Evolutionary conservation across 1,140 invertebrate species (phyloP).

Genomic region (Dreissena rostriformis): DNA sequence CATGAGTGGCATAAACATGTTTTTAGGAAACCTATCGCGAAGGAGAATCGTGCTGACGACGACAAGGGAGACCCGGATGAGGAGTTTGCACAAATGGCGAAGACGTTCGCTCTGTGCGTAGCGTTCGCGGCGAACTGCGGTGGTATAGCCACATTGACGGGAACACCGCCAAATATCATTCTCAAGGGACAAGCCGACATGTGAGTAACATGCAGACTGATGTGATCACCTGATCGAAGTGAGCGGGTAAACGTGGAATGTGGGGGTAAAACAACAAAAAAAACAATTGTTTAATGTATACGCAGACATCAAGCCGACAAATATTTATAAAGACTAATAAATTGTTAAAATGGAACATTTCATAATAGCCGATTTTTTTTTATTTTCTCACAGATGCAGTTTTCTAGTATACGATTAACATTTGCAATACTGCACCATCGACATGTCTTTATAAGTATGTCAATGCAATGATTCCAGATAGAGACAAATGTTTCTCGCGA

Average conservation of each 20-base stretch:
- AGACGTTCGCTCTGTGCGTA: slow-evolving; percentile 84
- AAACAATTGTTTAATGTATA: too few species aligned
- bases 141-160: slow-evolving; percentile 92
- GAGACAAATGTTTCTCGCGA: too few species aligned
- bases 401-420: too few species aligned
- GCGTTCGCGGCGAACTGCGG: slow-evolving; percentile 92
- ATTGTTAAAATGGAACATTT: too few species aligned
- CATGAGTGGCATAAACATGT: not conserved
- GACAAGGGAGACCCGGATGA: slow-evolving; percentile 17
- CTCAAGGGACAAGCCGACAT: slow-evolving; percentile 81
- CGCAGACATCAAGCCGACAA: too few species aligned
- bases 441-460: too few species aligned
- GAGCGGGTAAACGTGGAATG: not conserved
- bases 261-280: too few species aligned
- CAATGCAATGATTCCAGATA: too few species aligned
- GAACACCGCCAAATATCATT: slow-evolving; percentile 93
- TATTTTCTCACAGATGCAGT: too few species aligned
- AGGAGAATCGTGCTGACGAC: slow-evolving; percentile 14
- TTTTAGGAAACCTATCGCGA: not conserved
- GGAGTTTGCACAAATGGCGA: slow-evolving; percentile 60
- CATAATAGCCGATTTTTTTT: too few species aligned
- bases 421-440: too few species aligned
- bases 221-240: not conserved
- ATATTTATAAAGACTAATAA: too few species aligned
- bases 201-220: slow-evolving; percentile 58